Conservation (phyloP, 2,113 vertebrate species). For the Mirounga angustirostris region DNA sequence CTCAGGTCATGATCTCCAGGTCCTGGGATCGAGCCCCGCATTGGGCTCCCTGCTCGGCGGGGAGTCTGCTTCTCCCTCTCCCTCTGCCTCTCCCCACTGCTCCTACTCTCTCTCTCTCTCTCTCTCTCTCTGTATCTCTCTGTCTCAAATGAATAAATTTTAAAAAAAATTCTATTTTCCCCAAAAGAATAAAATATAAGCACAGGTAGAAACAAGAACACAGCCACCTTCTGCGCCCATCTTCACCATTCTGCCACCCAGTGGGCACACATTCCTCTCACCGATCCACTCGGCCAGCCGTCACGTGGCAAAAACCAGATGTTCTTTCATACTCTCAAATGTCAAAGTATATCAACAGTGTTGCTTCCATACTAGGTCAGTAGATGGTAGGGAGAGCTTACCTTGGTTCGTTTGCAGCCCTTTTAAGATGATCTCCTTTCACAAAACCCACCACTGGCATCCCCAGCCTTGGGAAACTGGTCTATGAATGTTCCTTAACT, state of each 20-base stretch:
- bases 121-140: too few relatives aligned
- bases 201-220: background rate
- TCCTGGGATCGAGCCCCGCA: too few relatives aligned
- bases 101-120: too few relatives aligned
- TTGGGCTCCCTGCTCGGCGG: too few relatives aligned
- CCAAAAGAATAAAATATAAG: background rate
- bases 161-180: background rate
- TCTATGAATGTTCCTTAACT: background rate
- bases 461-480: background rate
- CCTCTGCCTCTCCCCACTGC: too few relatives aligned
- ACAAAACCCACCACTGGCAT: background rate
- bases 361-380: background rate
- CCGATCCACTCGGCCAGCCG: background rate
- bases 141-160: too few relatives aligned
- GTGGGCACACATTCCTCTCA: background rate
- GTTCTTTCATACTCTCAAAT: background rate
- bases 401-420: background rate
- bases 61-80: too few relatives aligned
- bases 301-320: background rate
- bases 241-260: background rate
- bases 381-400: background rate
- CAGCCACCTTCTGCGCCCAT: background rate
- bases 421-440: conserved; percentile 34
- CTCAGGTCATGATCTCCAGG: too few relatives aligned
- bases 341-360: background rate